Percentiles rank a stretch among this genome's conserved stretches.
These are phyloP conservation scores for Steromphala cineraria DNA, from an alignment of 2,888 invertebrate genomes.

Conservation along the genomic window DNA sequence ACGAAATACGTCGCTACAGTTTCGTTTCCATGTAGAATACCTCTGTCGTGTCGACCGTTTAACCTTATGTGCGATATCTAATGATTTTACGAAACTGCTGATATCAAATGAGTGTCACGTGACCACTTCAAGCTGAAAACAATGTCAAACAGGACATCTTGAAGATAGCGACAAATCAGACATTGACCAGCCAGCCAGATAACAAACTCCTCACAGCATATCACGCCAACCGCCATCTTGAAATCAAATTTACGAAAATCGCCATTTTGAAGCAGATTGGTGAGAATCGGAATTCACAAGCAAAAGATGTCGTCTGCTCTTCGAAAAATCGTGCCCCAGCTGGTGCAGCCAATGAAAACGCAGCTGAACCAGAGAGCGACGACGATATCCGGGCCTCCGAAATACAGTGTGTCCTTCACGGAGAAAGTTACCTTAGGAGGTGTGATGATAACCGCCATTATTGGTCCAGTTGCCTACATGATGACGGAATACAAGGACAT, in stretches of 20 bases:
- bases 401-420: neutral
- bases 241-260: neutral
- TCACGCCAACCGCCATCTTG: neutral
- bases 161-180: neutral
- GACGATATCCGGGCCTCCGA: neutral
- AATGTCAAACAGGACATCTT: neutral
- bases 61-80: too few species aligned
- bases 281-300: too few species aligned
- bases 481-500: neutral
- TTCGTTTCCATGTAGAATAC: too few species aligned
- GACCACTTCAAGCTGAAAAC: too few species aligned
- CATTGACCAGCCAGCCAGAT: too few species aligned
- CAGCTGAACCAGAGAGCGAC: neutral
- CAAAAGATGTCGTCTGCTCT: constrained; percentile 9
- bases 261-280: neutral
- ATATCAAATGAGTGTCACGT: too few species aligned
- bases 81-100: too few species aligned
- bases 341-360: neutral
- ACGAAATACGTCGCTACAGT: too few species aligned
- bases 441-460: neutral
- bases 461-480: neutral
- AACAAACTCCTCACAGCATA: too few species aligned
- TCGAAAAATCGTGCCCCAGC: neutral
- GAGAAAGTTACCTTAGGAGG: neutral
- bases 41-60: too few species aligned